Evolutionary conservation across 2,888 invertebrate species (phyloP).

Genomic region (Pollenia griseotomentosa): DNA sequence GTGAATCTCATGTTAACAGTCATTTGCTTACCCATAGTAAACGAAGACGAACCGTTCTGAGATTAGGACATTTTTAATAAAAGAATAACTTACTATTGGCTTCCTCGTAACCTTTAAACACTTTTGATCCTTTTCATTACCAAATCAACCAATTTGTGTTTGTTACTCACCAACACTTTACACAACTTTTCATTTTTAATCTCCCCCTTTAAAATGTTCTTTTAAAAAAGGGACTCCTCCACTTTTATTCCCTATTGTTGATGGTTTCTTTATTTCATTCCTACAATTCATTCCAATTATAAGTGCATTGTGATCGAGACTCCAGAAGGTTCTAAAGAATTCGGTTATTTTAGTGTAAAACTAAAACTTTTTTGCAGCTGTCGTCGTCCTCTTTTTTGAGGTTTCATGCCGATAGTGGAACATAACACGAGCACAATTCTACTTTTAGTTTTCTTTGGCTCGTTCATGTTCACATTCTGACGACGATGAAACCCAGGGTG

Average conservation of each 20-base stretch:
- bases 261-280: constrained; percentile 29
- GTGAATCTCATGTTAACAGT: too few species aligned
- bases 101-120: neutral
- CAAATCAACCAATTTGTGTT: neutral
- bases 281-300: constrained; percentile 49
- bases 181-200: constrained; percentile 14
- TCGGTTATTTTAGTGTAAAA: constrained; percentile 58
- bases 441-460: constrained; percentile 39
- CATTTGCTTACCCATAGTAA: too few species aligned
- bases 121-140: neutral
- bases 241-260: constrained; percentile 10
- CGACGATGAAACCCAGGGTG: constrained; percentile 25
- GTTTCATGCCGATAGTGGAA: constrained; percentile 53
- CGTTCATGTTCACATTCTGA: constrained; percentile 11
- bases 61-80: too few species aligned
- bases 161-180: constrained; percentile 21
- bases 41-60: too few species aligned
- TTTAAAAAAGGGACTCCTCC: constrained; percentile 8
- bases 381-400: constrained; percentile 25
- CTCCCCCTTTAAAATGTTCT: constrained; percentile 28
- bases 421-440: constrained; percentile 46
- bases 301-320: constrained; percentile 63
- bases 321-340: constrained; percentile 40
- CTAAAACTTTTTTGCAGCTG: constrained; percentile 64
- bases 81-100: neutral